Base-by-base conservation (phyloP, 2,797 vertebrate genomes). In the Danio albolineatus region DNA sequence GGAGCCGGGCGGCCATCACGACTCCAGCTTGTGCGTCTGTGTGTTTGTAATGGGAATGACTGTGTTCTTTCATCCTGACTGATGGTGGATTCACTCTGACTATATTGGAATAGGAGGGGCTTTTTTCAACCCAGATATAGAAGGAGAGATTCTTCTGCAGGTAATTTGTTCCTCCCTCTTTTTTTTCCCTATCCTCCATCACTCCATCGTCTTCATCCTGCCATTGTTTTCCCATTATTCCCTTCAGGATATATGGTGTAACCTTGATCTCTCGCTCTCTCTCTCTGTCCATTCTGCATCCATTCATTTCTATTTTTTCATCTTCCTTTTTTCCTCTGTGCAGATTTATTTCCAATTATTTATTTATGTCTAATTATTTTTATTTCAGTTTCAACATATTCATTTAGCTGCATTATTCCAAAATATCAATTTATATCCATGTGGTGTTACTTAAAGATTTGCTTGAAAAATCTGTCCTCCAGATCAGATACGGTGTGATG, bases 21-120 rank as follows among this genome's bases (percentile, higher is more conserved):
- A 84, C 83, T 76, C 69, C 7, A 19, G 65, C 57, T 60, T 48
- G 51, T 66, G 69, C 14, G 51, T 28, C n/a, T 54, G 66, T 44
- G 36, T 14, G 51, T 28, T n/a, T 54, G 66, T 53, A 36, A 79
- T 82, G 86, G 91, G 90, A 89, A 92, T 91, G 90, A 92, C 14
- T 83, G 86, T 66, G 60, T 65, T 21, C 65, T 78, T 80, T 87
- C 79, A 56, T 79, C 77, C 13, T 76, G 43, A 83, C 87, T 86
- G 81, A 78, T 49, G 85, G 86, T 87, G 83, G 75, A 56, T 79
- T 76, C 75, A 70, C 78, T 67, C 80, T 85, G 73, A 85, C 86
- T 85, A 86, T 80, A 79, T 84, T 81, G 6, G 74, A 87, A 86
- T 86, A 85, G 86, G 87, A 86, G 88, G 76, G 83, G 72, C 83